phyloP scores from a whole-genome alignment of 2,888 invertebrate species.

The Silvanus unidentatus region DNA sequence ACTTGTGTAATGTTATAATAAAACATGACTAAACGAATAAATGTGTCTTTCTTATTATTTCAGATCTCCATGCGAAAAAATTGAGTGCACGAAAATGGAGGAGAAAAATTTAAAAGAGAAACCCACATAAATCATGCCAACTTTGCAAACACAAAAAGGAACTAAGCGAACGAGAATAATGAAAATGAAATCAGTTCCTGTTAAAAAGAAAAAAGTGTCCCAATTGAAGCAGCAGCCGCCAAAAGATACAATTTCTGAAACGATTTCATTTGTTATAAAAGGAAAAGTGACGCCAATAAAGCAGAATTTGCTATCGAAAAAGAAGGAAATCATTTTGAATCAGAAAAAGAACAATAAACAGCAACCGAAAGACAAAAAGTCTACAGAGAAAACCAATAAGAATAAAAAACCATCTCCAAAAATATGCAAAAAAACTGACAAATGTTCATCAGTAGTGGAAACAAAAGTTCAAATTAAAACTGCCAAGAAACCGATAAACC shows the following conservation, averaged over 20 bases:
- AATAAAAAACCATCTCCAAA: slow-evolving; percentile 24
- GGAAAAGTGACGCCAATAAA: slow-evolving; percentile 40
- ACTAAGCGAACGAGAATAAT: slow-evolving; percentile 11
- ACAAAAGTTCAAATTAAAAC: slow-evolving; percentile 29
- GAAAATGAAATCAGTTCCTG: slow-evolving; percentile 16
- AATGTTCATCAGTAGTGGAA: slow-evolving; percentile 10
- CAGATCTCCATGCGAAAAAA: not conserved
- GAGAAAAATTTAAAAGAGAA: not conserved
- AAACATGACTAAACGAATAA: too few relatives aligned
- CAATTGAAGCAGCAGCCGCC: slow-evolving; percentile 25
- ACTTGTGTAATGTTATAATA: too few relatives aligned
- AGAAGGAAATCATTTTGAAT: slow-evolving; percentile 23
- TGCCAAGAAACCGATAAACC: slow-evolving; percentile 29
- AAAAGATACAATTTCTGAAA: slow-evolving; percentile 40
- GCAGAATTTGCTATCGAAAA: slow-evolving; percentile 25
- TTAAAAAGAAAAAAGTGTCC: slow-evolving; percentile 31
- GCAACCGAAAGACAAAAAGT: slow-evolving; percentile 25
- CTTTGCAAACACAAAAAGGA: slow-evolving; percentile 2
- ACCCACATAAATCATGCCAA: not conserved
- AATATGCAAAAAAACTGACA: slow-evolving; percentile 12
- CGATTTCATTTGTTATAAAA: slow-evolving; percentile 43
- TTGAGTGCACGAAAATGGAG: not conserved
- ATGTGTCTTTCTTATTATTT: too few relatives aligned
- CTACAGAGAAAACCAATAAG: slow-evolving; percentile 12
- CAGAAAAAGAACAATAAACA: slow-evolving; percentile 16